Evolutionary conservation across 2,113 vertebrate species (phyloP).

Genomic region (Sphyrna mokarran): DNA sequence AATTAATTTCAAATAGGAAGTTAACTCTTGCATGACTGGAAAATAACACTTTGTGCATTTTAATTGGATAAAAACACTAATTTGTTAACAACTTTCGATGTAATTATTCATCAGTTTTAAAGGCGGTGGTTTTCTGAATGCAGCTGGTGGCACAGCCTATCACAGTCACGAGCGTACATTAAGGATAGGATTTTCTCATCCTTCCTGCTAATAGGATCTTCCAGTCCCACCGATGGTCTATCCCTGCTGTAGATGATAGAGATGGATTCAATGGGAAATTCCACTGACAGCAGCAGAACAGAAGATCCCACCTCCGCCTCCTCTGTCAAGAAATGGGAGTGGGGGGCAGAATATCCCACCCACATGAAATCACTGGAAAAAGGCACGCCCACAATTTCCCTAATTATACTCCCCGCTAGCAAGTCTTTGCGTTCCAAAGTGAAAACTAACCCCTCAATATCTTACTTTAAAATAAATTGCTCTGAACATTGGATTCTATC

Average conservation of each 20-base stretch:
- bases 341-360: no score
- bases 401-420: not conserved
- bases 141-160: not conserved
- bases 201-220: no score
- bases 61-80: conserved; percentile 2
- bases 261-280: no score
- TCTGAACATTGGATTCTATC: not conserved
- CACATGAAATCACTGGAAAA: not conserved
- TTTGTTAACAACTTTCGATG: conserved; percentile 10
- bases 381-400: not conserved
- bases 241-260: no score
- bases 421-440: not conserved
- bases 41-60: not conserved
- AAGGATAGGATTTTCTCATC: no score
- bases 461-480: not conserved
- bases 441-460: not conserved
- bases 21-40: conserved; percentile 10
- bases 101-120: conserved; percentile 8
- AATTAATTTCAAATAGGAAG: conserved; percentile 10
- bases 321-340: no score
- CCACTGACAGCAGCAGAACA: no score
- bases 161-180: not conserved
- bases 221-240: no score
- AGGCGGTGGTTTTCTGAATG: not conserved
- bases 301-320: no score